Evolutionary conservation across 1,140 invertebrate species (phyloP).

Genomic region (Panagrolaimus sp.): DNA sequence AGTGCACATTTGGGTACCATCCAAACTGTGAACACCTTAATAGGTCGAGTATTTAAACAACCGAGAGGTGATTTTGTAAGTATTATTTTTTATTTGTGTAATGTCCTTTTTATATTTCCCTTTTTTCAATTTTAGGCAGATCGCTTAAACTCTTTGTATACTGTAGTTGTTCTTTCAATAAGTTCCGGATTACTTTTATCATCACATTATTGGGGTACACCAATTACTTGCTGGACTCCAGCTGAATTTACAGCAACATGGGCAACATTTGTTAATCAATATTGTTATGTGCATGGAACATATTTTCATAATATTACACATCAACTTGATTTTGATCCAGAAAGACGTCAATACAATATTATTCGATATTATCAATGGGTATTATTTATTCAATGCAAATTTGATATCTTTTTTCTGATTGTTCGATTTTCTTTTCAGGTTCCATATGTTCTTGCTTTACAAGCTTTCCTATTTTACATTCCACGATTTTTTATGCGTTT

Average conservation of each 20-base stretch:
- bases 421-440: constrained; percentile 35
- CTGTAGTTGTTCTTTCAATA: constrained; percentile 48
- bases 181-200: constrained; percentile 46
- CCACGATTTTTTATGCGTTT: constrained; percentile 43
- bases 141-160: constrained; percentile 52
- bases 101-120: not conserved
- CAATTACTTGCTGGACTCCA: constrained; percentile 57
- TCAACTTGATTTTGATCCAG: constrained; percentile 44
- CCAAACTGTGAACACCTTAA: constrained; percentile 47
- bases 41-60: constrained; percentile 53
- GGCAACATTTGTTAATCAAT: constrained; percentile 57
- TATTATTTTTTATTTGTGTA: constrained; percentile 17
- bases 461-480: constrained; percentile 53
- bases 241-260: constrained; percentile 55
- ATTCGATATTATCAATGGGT: constrained; percentile 58
- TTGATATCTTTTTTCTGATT: not conserved
- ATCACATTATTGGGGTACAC: constrained; percentile 58
- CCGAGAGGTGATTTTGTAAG: constrained; percentile 58
- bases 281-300: constrained; percentile 56
- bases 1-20: constrained; percentile 54
- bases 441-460: constrained; percentile 52
- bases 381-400: constrained; percentile 10
- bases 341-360: constrained; percentile 34
- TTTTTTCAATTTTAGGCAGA: constrained; percentile 42
- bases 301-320: constrained; percentile 51